phyloP scores from a whole-genome alignment of 2,888 invertebrate species.

The Drosophila merina region DNA sequence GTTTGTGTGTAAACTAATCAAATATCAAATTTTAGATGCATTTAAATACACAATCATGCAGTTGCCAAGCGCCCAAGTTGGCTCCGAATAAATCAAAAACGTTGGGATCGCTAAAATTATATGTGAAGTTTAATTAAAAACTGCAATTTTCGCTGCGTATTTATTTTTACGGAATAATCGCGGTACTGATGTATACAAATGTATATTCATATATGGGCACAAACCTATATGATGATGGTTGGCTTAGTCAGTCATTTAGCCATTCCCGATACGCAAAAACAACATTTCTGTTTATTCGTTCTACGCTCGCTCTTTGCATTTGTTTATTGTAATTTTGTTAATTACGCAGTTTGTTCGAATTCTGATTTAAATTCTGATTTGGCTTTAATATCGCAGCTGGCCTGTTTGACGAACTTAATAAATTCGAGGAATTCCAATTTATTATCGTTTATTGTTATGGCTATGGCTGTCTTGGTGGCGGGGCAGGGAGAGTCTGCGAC shows the following conservation, averaged over 20 bases:
- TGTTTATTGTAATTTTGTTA: constrained; percentile 51
- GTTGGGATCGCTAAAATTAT: constrained; percentile 57
- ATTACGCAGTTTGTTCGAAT: constrained; percentile 42
- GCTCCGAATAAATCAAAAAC: constrained; percentile 54
- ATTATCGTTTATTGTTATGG: constrained; percentile 6
- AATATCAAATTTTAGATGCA: constrained; percentile 55
- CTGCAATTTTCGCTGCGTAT: constrained; percentile 52
- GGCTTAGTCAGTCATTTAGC: constrained; percentile 45
- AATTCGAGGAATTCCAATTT: constrained; percentile 14
- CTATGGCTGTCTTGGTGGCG: neutral
- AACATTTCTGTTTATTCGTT: constrained; percentile 31
- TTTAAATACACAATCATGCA: constrained; percentile 6
- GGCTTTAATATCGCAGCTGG: constrained; percentile 13
- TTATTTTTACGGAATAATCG: constrained; percentile 43
- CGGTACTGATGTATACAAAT: neutral
- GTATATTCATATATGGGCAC: neutral
- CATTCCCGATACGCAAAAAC: constrained; percentile 19
- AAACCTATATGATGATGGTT: constrained; percentile 3
- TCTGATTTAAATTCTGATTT: constrained; percentile 6
- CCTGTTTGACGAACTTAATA: constrained; percentile 3
- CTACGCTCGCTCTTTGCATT: constrained; percentile 32
- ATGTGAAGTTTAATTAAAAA: constrained; percentile 68
- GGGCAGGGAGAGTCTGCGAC: constrained; percentile 15
- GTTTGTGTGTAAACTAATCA: constrained; percentile 64
- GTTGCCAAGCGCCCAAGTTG: constrained; percentile 1